A percentile compares a stretch with the other conserved stretches of the same genome.
Conservation (phyloP, 1,140 invertebrate genomes). For the Drosophila punjabiensis region DNA sequence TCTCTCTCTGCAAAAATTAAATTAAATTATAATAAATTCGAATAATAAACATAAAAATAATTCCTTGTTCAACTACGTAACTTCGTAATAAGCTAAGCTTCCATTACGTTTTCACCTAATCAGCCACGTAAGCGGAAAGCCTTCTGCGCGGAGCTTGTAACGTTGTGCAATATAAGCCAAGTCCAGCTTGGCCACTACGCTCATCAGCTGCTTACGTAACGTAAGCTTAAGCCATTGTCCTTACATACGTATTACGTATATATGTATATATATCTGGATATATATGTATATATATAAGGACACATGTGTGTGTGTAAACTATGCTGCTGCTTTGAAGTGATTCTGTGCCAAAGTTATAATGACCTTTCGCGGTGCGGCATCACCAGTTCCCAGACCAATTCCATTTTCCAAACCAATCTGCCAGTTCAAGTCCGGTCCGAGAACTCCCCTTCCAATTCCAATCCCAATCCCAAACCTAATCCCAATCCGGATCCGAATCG, state of each 20-base stretch:
- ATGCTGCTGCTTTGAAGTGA: not conserved
- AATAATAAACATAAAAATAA: too few species aligned
- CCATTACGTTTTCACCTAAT: not conserved
- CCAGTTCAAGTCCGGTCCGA: constrained; percentile 7
- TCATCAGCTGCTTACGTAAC: constrained; percentile 24
- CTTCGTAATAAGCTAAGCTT: not conserved
- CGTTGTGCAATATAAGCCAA: constrained; percentile 13
- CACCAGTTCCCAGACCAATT: constrained; percentile 13
- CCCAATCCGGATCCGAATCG: constrained; percentile 16
- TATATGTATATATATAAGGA: not conserved
- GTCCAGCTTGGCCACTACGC: not conserved
- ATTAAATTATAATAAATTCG: too few species aligned
- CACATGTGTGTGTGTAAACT: not conserved
- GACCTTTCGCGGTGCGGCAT: constrained; percentile 43
- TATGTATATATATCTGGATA: not conserved
- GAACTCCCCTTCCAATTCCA: not conserved
- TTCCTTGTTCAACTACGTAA: not conserved
- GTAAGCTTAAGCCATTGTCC: constrained; percentile 21
- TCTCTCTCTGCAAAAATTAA: too few species aligned
- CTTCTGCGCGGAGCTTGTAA: not conserved
- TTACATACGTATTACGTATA: not conserved
- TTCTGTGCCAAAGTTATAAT: constrained; percentile 62
- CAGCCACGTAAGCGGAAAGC: constrained; percentile 2
- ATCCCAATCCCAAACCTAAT: constrained; percentile 8
- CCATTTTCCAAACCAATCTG: constrained; percentile 20